Evolutionary conservation across 2,113 vertebrate genomes (phyloP).

Genomic region (Callipepla squamata): DNA sequence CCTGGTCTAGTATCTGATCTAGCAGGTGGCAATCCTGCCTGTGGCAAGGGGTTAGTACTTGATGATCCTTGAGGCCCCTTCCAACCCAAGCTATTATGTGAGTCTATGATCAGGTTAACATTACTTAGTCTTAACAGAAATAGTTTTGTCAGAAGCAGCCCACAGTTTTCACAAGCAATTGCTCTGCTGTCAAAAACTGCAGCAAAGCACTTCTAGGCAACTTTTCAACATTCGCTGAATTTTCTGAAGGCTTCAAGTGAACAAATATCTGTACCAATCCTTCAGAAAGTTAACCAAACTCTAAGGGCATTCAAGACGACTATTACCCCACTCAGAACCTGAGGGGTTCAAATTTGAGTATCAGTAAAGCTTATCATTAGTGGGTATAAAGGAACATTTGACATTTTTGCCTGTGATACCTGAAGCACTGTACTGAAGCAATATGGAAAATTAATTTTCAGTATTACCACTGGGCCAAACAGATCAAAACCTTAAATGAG

Average conservation of each 20-base stretch:
- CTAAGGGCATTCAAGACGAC: neutral
- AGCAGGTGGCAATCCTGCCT: too few species aligned
- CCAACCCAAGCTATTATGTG: too few species aligned
- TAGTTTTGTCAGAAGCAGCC: neutral
- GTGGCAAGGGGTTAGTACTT: too few species aligned
- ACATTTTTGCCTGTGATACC: neutral
- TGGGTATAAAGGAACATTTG: neutral
- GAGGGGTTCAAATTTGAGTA: neutral
- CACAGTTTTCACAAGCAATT: neutral
- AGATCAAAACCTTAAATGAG: neutral
- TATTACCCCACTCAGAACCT: neutral
- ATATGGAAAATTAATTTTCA: neutral
- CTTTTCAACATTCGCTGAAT: neutral
- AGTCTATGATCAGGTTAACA: neutral
- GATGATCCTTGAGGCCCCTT: too few species aligned
- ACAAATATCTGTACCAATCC: neutral
- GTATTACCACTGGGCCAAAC: neutral
- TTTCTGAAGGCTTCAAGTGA: neutral
- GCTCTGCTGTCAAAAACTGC: neutral
- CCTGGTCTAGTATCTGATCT: too few species aligned
- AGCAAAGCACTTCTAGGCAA: neutral
- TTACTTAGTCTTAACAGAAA: neutral
- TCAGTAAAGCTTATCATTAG: neutral
- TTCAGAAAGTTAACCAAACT: neutral
- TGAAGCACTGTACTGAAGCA: accelerated